Evolutionary conservation across 2,113 vertebrate genomes (phyloP), one percentile per base, ranked within the genome.

Genomic region (Ovis canadensis): DNA sequence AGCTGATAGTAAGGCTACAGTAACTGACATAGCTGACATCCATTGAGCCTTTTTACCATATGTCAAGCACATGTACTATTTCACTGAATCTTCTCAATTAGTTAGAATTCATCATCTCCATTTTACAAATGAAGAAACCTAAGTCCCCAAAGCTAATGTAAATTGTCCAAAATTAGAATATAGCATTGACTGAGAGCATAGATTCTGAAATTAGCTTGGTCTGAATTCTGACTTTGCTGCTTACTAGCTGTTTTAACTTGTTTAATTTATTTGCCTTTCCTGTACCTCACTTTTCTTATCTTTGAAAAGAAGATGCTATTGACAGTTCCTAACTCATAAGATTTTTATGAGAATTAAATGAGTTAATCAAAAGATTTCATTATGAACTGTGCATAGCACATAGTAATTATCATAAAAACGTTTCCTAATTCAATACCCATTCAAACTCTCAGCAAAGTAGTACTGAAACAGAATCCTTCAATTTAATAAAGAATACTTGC

Each of bases 71-170:
- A 78, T 19, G 11, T 12, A 90, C 25, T 52, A 60, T 92, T 95
- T 97, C 21, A 87, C 60, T 50, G 59, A 60, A 94, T 54, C 45
- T 95, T 71, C n/a, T 31, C 67, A 90, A 10, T 43, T 29, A 92
- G 23, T 74, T 88, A n/a, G 5, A 52, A 93, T 93, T 60, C 36
- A 50, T 54, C 52, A 71, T 78, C 7, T 57, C 60, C 6, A 57
- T 59, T 87, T 92, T 43, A 90, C 50, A 77, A 62, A 97, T 62
- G 78, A 97, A 92, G 62, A 94, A 81, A 87, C 64, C 40, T 23
- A 50, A 96, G 14, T 82, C 12, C 13, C 55, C 40, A n/a, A 64
- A 62, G 11, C 17, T 59, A 64, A 90, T 59, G 8, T 55, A 74
- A 74, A 74, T 67, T 82, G 43, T 59, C 88, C 60, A 78, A 74